Evolutionary conservation across 2,113 vertebrate species (phyloP).

Genomic region (Phainopepla nitens): DNA sequence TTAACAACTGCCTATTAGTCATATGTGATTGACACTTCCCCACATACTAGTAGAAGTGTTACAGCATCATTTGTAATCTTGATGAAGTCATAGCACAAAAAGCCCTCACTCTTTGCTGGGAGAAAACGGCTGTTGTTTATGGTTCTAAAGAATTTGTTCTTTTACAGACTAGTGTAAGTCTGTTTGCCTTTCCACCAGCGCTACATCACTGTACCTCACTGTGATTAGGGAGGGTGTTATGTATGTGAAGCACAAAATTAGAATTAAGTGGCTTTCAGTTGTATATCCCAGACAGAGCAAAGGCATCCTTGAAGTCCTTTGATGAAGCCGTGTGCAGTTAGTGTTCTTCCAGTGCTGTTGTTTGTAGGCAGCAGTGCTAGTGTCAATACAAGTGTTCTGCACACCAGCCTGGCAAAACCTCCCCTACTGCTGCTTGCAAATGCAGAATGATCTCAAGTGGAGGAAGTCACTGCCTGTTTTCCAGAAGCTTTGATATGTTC

Average conservation of each 20-base stretch:
- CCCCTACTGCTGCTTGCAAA: background rate
- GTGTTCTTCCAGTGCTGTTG: background rate
- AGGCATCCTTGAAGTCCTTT: background rate
- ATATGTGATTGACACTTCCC: background rate
- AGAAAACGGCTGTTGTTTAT: background rate
- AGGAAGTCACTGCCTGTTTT: background rate
- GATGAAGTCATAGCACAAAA: background rate
- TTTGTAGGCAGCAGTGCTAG: background rate
- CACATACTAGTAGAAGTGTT: background rate
- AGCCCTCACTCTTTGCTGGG: background rate
- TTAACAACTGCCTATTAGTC: background rate
- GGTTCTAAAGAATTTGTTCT: background rate
- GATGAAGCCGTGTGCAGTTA: background rate
- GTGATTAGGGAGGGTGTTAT: background rate
- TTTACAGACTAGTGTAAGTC: background rate
- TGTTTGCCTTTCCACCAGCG: background rate
- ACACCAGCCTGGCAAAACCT: background rate
- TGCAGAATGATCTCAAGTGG: background rate
- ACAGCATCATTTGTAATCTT: background rate
- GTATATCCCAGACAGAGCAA: background rate
- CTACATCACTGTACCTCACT: background rate
- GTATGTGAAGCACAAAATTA: background rate
- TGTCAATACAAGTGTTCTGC: background rate
- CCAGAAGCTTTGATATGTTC: background rate
- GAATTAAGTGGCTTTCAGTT: background rate